Evolutionary conservation across 2,888 invertebrate genomes (phyloP), one percentile per base, ranked within the genome.

Genomic region (Ferrisia virgata): DNA sequence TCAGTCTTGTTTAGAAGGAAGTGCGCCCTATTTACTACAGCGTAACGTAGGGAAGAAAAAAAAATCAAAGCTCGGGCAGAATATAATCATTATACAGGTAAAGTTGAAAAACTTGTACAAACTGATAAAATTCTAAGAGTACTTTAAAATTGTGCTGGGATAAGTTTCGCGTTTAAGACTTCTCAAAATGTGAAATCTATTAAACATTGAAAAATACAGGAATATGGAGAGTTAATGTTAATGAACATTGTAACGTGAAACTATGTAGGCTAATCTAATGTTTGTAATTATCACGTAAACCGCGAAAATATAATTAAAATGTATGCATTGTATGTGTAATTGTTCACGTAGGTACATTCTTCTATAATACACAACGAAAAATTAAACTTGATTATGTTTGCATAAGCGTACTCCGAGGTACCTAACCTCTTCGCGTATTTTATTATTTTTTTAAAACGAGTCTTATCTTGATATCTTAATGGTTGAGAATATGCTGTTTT

Each of bases 351-450:
- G 15, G 15, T 6, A 53, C 18, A 31, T 72, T 31, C 72, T 22
- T 33, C 47, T 47, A 1, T 40, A 40, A 43, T 15, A 3, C 18
- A 47, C 18, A 18, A 47, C 8, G 47, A 47, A 47, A 47, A 47
- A 47, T 47, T 47, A 47, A 47, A 47, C 47, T n/a, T 72, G 31
- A 72, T 72, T n/a, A 72, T 72, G 72, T 72, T 72, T 72, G 72
- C 72, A 25, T 33, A 64, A 72, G 33, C 31, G 36, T 72, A 64
- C 47, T 5, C 28, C 8, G 0, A 64, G 28, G 36, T 72, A 72
- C 72, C n/a, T n/a, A n/a, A n/a, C n/a, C n/a, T n/a, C n/a, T n/a
- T 72, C 58, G 33, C n/a, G 72, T 72, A 72, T 72, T 72, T 33
- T 11, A 72, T 72, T 33, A 72, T 72, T n/a, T 31, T 72, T 33